Conservation (phyloP, 2,888 invertebrate species). For the Eristalinus sepulchralis region DNA sequence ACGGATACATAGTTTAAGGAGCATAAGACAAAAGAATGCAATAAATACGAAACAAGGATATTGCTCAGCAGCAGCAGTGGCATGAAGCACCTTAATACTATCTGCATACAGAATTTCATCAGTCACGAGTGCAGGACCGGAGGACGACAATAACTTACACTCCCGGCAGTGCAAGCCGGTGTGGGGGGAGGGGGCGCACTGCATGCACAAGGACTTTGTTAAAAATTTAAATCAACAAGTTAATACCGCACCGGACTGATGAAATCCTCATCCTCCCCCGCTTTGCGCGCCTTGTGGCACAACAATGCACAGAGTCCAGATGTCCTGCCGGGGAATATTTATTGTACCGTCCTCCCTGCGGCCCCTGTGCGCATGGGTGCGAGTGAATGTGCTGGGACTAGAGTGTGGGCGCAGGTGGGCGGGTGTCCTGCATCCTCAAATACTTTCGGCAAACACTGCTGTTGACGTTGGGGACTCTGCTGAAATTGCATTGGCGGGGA, state of each 20-base stretch:
- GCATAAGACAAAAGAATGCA: constrained; percentile 61
- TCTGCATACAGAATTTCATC: constrained; percentile 69
- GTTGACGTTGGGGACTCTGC: background rate
- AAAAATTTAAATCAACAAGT: constrained; percentile 71
- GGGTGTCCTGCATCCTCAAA: constrained; percentile 60
- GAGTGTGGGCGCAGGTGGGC: constrained; percentile 41
- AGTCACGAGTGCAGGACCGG: constrained; percentile 47
- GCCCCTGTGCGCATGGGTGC: constrained; percentile 27
- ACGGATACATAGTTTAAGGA: constrained; percentile 18
- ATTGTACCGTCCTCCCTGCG: constrained; percentile 46
- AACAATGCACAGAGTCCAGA: constrained; percentile 43
- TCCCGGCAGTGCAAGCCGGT: constrained; percentile 33
- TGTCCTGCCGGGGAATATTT: constrained; percentile 70
- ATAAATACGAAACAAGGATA: constrained; percentile 59
- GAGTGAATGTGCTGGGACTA: constrained; percentile 57
- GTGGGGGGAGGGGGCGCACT: constrained; percentile 16
- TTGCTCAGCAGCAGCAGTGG: constrained; percentile 20
- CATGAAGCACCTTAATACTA: constrained; percentile 54
- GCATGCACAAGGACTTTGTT: constrained; percentile 58
- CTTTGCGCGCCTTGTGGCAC: constrained; percentile 32
- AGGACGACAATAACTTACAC: constrained; percentile 54
- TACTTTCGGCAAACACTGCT: constrained; percentile 68
- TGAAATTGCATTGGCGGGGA: constrained; percentile 48
- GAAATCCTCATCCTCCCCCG: constrained; percentile 27
- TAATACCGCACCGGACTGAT: constrained; percentile 63